phyloP scores from a whole-genome alignment of 1,140 invertebrate species.

The Ceratitis capitata region DNA sequence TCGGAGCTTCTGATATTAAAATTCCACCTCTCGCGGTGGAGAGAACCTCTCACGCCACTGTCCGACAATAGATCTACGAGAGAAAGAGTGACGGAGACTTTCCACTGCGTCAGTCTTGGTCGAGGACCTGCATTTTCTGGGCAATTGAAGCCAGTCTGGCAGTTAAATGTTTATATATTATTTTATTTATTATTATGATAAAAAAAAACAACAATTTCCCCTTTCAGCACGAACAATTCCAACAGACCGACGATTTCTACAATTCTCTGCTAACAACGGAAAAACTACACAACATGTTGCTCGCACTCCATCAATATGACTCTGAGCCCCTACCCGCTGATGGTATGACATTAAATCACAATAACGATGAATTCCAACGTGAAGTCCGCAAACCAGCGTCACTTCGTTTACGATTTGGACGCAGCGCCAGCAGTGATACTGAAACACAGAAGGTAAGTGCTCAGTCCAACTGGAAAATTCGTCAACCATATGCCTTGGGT shows the following conservation, averaged over 20 bases:
- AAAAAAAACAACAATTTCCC: background rate
- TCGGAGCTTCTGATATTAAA: no score
- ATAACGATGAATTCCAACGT: conserved; percentile 52
- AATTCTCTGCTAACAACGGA: conserved; percentile 48
- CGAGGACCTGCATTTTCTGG: no score
- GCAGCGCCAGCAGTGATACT: conserved; percentile 54
- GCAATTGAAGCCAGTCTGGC: no score
- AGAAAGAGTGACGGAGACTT: no score
- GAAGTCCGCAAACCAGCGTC: conserved; percentile 55
- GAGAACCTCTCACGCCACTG: no score
- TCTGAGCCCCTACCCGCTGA: background rate
- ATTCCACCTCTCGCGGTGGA: no score
- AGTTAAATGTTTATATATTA: no score
- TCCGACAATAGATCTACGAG: no score
- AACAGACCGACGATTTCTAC: conserved; percentile 43
- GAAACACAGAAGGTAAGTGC: background rate
- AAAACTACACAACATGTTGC: conserved; percentile 49
- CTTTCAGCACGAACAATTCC: background rate
- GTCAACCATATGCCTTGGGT: no score
- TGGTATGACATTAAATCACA: background rate
- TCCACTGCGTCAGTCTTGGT: no score
- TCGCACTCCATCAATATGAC: conserved; percentile 50
- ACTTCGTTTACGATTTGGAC: conserved; percentile 60
- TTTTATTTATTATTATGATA: no score
- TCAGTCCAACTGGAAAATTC: no score